Percentiles rank a stretch among this genome's conserved stretches.
These are phyloP conservation scores for Herpetotheres cachinnans DNA, from an alignment of 2,113 vertebrate genomes.

Conservation along the genomic window DNA sequence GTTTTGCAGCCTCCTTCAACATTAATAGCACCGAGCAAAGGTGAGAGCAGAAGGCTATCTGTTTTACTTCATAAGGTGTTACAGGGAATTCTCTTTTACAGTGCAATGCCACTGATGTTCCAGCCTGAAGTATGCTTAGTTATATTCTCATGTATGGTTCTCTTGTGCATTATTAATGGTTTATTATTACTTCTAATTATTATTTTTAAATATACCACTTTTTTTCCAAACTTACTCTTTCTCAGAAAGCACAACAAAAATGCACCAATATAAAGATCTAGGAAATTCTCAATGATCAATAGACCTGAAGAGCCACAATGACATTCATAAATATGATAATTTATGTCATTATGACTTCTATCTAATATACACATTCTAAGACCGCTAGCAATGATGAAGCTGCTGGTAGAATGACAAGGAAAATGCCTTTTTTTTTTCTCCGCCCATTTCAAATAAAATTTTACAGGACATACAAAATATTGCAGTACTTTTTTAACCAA, in stretches of 20 bases:
- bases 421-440: background rate
- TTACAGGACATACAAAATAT: background rate
- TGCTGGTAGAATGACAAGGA: background rate
- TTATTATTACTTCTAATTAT: background rate
- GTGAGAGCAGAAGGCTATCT: background rate
- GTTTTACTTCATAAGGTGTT: background rate
- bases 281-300: background rate
- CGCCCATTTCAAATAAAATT: background rate
- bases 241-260: background rate
- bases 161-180: background rate
- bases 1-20: background rate
- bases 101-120: background rate
- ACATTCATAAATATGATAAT: background rate
- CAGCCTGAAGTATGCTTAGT: background rate
- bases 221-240: background rate
- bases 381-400: background rate
- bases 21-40: background rate
- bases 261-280: background rate
- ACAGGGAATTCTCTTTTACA: background rate
- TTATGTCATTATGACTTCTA: background rate
- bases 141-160: background rate
- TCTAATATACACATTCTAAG: background rate
- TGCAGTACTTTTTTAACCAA: background rate
- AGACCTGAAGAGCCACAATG: background rate
- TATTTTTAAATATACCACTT: background rate